Evolutionary conservation across 2,113 vertebrate species (phyloP).

Genomic region (Hyla sarda): DNA sequence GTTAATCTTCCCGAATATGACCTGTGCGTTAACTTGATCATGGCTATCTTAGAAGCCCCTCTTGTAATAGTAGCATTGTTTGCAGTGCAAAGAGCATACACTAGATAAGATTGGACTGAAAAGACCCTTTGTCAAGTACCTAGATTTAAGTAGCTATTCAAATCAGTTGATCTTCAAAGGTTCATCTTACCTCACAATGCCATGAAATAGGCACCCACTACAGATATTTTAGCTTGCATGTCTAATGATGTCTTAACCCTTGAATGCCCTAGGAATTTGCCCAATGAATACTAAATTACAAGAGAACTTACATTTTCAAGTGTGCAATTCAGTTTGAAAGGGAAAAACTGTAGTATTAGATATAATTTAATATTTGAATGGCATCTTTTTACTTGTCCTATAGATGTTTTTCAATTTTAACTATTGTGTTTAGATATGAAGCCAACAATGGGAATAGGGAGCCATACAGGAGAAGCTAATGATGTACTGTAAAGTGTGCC

Average conservation of each 20-base stretch:
- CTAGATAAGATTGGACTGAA: conserved; percentile 55
- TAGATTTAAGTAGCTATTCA: conserved; percentile 56
- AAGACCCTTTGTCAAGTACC: conserved; percentile 54
- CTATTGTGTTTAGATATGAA: background rate
- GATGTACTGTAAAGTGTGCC: background rate
- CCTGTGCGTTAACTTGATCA: conserved; percentile 57
- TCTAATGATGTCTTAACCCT: conserved; percentile 53
- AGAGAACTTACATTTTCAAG: background rate
- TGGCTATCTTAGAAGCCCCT: conserved; percentile 52
- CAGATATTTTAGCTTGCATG: conserved; percentile 56
- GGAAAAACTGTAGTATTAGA: background rate
- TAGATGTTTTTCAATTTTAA: background rate
- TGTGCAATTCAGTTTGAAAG: background rate
- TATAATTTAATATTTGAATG: background rate
- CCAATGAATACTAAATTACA: background rate
- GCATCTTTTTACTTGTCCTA: background rate
- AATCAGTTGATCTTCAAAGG: conserved; percentile 58
- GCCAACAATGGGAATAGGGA: background rate
- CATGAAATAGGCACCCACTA: conserved; percentile 46
- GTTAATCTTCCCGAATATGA: conserved; percentile 56
- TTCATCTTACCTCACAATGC: conserved; percentile 51
- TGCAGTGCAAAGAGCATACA: conserved; percentile 54
- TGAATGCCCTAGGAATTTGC: conserved; percentile 15
- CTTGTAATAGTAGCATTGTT: conserved; percentile 58
- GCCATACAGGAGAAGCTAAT: background rate